Evolutionary conservation across 2,113 vertebrate species (phyloP), one percentile per base, ranked within the genome.

Genomic region (Ceratotherium simum): DNA sequence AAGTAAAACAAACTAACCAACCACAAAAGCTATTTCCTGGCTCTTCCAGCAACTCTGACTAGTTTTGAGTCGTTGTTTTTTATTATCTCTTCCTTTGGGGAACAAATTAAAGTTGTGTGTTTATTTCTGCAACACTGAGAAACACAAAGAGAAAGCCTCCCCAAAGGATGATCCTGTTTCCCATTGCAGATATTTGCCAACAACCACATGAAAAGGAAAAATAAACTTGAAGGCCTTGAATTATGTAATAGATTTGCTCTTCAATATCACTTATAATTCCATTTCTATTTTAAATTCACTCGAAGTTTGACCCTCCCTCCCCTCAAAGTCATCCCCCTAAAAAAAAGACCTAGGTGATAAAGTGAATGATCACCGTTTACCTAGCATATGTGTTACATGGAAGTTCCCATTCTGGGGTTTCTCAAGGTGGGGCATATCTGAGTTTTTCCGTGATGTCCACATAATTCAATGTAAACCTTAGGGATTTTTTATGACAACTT

Each of bases 71-170:
- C 46, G 65, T 93, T 80, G 75, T 65, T 93, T 51, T 95, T 87
- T 89, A 95, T 96, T 85, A 90, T 92, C 67, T 60, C 62, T 75
- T 93, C 80, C 85, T 90, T 96, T 91, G 90, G 96, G 75, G 90
- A 97, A 97, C 87, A 95, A 96, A 96, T 96, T 96, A 95, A 93
- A 95, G 80, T 78, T 91, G 42, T 81, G 54, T 96, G 70, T 95
- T 96, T 94, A 96, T 96, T 97, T 97, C 94, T 92, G 91, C 60
- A 92, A 87, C 60, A 51, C 11, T 87, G 75, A 90, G 73, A 96
- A 97, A 96, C 86, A 67, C 87, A 90, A 91, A 94, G 64, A 84
- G 46, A 91, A 94, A 92, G 17, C 31, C 42, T 90, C 92, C 86
- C 64, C 0, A 91, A 92, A 85, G 87, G 58, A 84, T 27, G 54